Percentiles rank a stretch among this genome's conserved stretches.
Conservation (phyloP, 2,888 invertebrate genomes). For the Campoplex nolae region DNA sequence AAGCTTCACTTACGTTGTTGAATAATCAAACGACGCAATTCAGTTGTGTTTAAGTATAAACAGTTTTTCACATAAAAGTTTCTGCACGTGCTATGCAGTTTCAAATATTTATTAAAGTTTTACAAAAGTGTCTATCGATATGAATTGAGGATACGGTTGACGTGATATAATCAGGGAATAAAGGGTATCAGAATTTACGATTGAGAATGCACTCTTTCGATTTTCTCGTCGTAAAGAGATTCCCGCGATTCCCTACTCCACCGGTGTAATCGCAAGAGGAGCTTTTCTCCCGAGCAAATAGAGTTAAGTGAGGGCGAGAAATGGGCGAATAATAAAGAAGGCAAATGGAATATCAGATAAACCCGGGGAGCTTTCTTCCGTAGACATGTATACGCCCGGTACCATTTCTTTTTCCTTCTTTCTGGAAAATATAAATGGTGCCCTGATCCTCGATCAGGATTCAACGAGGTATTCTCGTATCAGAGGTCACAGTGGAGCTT, state of each 20-base stretch:
- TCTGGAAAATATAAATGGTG: slow-evolving; percentile 69
- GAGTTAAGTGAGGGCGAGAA: slow-evolving; percentile 64
- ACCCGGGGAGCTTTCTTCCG: slow-evolving; percentile 55
- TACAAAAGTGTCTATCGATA: not conserved
- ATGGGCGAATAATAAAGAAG: slow-evolving; percentile 63
- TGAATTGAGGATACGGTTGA: slow-evolving; percentile 14
- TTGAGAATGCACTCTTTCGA: slow-evolving; percentile 19
- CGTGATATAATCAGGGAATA: not conserved
- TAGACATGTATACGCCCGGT: slow-evolving; percentile 23
- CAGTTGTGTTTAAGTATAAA: not conserved
- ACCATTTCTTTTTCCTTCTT: slow-evolving; percentile 49
- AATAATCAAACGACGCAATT: not conserved
- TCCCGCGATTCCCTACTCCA: slow-evolving; percentile 19
- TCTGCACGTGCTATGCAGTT: too few relatives aligned
- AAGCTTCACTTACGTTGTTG: not conserved
- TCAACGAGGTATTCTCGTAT: slow-evolving; percentile 44
- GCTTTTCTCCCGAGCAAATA: slow-evolving; percentile 54
- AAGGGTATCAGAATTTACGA: not conserved
- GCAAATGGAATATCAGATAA: slow-evolving; percentile 77
- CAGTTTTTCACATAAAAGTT: too few relatives aligned
- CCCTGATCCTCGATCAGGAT: slow-evolving; percentile 61
- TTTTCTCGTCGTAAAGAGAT: not conserved
- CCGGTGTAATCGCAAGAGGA: slow-evolving; percentile 17
- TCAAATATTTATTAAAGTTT: not conserved
- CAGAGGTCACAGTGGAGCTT: slow-evolving; percentile 27